Conservation (phyloP, 35 echinoderm and acorn worm genomes). For the Ophioderma brevispina region DNA sequence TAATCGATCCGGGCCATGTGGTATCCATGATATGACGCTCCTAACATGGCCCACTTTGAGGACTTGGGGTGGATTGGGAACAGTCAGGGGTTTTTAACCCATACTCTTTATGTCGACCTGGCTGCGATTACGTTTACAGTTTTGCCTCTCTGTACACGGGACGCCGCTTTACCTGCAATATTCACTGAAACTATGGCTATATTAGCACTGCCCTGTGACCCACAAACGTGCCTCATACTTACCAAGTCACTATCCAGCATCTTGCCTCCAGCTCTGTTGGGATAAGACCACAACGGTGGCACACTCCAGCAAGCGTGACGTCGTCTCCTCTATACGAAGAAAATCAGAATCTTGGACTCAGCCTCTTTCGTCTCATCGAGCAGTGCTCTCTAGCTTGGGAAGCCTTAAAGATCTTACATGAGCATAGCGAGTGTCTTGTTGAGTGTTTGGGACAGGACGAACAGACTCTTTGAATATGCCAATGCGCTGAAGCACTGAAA, state of each 20-base stretch:
- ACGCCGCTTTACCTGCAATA: too few relatives aligned
- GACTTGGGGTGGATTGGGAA: too few relatives aligned
- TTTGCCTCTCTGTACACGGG: too few relatives aligned
- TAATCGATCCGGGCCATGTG: too few relatives aligned
- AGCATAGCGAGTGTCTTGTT: conserved; percentile 35
- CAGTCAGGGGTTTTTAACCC: too few relatives aligned
- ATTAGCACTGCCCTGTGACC: too few relatives aligned
- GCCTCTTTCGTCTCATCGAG: conserved; percentile 53
- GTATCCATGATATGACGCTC: too few relatives aligned
- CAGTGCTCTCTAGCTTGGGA: conserved; percentile 51
- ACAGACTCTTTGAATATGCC: conserved; percentile 19
- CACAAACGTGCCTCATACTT: too few relatives aligned
- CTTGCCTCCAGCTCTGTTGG: conserved; percentile 20
- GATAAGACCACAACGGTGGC: conserved; percentile 66
- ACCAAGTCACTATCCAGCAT: background rate
- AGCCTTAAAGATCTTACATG: conserved; percentile 44
- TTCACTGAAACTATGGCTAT: too few relatives aligned
- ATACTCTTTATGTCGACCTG: too few relatives aligned
- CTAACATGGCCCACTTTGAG: too few relatives aligned
- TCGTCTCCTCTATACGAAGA: conserved; percentile 45
- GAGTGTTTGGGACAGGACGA: conserved; percentile 27
- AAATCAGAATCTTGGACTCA: conserved; percentile 75
- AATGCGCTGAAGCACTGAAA: conserved; percentile 39
- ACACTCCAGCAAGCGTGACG: conserved; percentile 56
- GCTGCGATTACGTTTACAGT: too few relatives aligned